Conservation (phyloP, 2,888 invertebrate species). For the Myopa tessellatipennis region DNA sequence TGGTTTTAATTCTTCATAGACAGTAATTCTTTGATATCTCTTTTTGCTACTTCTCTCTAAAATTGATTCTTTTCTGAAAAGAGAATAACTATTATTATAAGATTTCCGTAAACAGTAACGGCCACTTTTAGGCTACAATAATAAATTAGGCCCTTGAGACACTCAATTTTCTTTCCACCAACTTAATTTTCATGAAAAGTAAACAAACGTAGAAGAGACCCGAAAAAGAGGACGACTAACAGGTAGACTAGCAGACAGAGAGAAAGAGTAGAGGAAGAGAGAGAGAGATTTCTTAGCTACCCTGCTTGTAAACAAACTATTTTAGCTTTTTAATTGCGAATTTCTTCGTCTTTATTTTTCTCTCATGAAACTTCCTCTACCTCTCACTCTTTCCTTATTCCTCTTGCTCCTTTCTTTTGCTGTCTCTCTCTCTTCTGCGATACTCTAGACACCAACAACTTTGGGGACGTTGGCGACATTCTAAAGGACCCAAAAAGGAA, state of each 20-base stretch:
- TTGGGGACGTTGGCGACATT: neutral
- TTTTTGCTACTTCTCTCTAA: neutral
- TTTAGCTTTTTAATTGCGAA: conserved; percentile 29
- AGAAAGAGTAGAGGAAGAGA: neutral
- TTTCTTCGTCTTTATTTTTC: conserved; percentile 1
- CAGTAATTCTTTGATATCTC: neutral
- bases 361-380: neutral
- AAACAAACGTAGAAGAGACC: neutral
- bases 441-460: neutral
- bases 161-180: conserved; percentile 7
- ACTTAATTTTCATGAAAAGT: conserved; percentile 21
- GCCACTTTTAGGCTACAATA: conserved; percentile 10
- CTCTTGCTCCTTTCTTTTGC: no score
- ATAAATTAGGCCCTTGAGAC: conserved; percentile 33
- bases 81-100: neutral
- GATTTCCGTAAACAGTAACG: neutral
- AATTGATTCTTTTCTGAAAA: neutral
- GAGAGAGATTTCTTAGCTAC: neutral
- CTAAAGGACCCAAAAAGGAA: neutral
- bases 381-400: conserved; percentile 2
- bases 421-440: neutral
- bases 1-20: no score
- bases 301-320: conserved; percentile 23
- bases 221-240: neutral
- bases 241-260: neutral